Percentiles rank a stretch among this genome's conserved stretches.
phyloP scores from a whole-genome alignment of 1,140 invertebrate species.

The Dolichoris vasculosae region DNA sequence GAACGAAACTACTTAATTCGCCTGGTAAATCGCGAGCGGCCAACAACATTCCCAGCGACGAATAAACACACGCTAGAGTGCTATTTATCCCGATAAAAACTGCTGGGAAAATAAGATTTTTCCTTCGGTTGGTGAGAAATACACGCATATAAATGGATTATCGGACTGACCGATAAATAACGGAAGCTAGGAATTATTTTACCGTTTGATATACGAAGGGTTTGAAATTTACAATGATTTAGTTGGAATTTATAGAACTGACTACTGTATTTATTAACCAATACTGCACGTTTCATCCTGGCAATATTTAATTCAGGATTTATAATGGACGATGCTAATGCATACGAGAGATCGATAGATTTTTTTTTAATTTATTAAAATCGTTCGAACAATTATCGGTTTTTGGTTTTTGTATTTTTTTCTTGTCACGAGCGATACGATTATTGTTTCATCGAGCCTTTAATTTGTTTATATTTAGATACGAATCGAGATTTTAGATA shows the following conservation, averaged over 20 bases:
- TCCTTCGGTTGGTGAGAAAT: neutral
- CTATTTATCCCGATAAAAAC: neutral
- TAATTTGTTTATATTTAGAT: neutral
- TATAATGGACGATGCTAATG: neutral
- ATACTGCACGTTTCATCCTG: neutral
- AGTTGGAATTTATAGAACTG: neutral
- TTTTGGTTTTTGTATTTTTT: no score
- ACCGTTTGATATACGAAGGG: neutral
- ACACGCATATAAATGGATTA: neutral
- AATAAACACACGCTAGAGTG: neutral
- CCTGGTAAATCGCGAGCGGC: neutral
- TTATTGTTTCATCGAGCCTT: no score
- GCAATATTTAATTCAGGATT: neutral
- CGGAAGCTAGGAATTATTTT: neutral
- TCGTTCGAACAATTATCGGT: no score
- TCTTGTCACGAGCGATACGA: no score
- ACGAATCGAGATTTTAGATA: no score
- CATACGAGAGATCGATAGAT: neutral
- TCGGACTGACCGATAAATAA: neutral
- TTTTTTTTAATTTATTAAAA: neutral
- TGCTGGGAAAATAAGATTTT: neutral
- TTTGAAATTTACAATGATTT: neutral
- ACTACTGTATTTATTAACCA: neutral
- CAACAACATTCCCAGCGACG: neutral
- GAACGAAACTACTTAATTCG: conserved; percentile 21